Evolutionary conservation across 2,888 invertebrate species (phyloP).

Genomic region (Brachypalpus laphriformis): DNA sequence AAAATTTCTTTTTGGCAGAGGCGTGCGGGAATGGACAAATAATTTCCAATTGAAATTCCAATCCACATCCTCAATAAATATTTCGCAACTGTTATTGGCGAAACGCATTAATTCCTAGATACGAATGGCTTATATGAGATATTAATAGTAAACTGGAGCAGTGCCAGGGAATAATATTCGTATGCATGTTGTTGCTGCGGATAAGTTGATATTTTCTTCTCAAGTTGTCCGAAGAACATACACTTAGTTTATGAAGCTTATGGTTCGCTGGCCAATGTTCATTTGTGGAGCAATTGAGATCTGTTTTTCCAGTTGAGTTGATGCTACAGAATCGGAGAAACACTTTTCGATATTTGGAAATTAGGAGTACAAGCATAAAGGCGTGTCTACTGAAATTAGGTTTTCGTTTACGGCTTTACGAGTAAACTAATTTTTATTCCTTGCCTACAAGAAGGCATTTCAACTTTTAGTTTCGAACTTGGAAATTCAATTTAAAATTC

Average conservation of each 20-base stretch:
- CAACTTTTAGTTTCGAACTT: too few species aligned
- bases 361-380: too few species aligned
- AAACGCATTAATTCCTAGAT: conserved; percentile 36
- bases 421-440: too few species aligned
- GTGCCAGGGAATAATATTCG: conserved; percentile 19
- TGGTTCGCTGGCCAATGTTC: background rate
- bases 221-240: background rate
- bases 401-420: too few species aligned
- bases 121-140: conserved; percentile 8
- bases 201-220: background rate
- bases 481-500: too few species aligned
- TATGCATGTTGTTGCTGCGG: background rate
- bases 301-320: background rate
- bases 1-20: background rate
- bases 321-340: background rate
- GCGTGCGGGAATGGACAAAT: background rate
- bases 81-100: conserved; percentile 29
- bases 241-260: background rate
- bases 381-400: too few species aligned
- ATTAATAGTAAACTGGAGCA: conserved; percentile 32
- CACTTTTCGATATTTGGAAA: too few species aligned
- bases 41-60: conserved; percentile 36
- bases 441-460: too few species aligned
- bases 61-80: conserved; percentile 8
- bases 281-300: background rate